These are phyloP conservation scores for Chiloscyllium punctatum DNA, from an alignment of 2,797 vertebrate species.

Conservation along the genomic window DNA sequence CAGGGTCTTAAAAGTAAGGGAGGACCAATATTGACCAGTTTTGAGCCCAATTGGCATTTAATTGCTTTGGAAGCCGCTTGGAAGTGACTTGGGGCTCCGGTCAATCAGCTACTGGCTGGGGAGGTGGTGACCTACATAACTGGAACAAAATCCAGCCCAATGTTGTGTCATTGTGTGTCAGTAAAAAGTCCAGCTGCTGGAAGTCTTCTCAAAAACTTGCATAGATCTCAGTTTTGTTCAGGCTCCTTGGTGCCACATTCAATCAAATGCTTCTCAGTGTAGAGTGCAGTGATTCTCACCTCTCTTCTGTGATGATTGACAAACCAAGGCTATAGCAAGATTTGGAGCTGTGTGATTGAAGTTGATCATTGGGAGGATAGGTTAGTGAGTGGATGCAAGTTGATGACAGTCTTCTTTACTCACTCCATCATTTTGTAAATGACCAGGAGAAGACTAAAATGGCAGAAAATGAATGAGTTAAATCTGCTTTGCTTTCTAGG, in stretches of 20 bases:
- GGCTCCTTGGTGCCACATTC: background rate
- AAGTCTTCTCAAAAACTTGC: background rate
- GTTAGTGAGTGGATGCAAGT: background rate
- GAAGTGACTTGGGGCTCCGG: too few relatives aligned
- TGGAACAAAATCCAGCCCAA: too few relatives aligned
- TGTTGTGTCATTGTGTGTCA: background rate
- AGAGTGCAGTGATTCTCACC: background rate
- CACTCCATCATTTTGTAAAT: background rate
- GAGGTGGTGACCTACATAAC: too few relatives aligned
- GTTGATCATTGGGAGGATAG: background rate
- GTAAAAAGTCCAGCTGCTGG: background rate
- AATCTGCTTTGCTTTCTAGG: background rate
- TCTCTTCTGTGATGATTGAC: background rate
- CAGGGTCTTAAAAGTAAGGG: too few relatives aligned
- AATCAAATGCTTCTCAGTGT: background rate
- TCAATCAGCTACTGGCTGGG: too few relatives aligned
- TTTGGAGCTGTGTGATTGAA: background rate
- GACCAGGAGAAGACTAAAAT: background rate
- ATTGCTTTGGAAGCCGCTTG: too few relatives aligned
- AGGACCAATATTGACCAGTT: too few relatives aligned
- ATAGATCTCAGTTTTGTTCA: background rate
- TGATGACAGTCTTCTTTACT: background rate
- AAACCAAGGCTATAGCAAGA: background rate
- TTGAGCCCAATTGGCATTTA: too few relatives aligned
- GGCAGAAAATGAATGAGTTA: background rate